These are phyloP conservation scores for Oeneis ivallda DNA, from an alignment of 2,888 invertebrate genomes.

Conservation along the genomic window DNA sequence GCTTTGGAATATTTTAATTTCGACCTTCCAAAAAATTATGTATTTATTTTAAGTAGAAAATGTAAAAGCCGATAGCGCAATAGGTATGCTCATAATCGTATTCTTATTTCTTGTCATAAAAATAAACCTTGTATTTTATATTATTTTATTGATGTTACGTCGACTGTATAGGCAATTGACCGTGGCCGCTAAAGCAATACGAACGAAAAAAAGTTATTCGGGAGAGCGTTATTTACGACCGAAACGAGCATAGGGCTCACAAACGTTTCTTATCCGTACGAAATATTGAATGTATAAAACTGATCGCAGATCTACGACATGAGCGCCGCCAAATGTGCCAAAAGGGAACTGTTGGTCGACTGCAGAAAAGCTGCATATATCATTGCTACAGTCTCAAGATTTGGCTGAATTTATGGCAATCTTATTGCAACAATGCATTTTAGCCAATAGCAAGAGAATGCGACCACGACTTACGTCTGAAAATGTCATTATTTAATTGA, in stretches of 20 bases:
- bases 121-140: constrained; percentile 20
- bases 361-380: too few species aligned
- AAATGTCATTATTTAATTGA: too few species aligned
- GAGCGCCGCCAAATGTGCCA: too few species aligned
- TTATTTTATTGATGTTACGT: constrained; percentile 15
- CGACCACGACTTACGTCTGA: too few species aligned
- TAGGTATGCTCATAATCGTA: not conserved
- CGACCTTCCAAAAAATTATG: not conserved
- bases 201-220: constrained; percentile 21
- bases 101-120: constrained; percentile 18
- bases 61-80: constrained; percentile 7
- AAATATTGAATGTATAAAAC: constrained; percentile 32
- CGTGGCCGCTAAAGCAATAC: constrained; percentile 22
- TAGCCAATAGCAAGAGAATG: too few species aligned
- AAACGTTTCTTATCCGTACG: constrained; percentile 32
- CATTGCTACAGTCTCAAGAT: too few species aligned
- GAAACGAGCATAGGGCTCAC: constrained; percentile 17
- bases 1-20: not conserved
- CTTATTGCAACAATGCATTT: too few species aligned
- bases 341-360: too few species aligned
- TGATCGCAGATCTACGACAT: not conserved
- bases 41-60: not conserved
- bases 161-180: constrained; percentile 19
- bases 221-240: constrained; percentile 30
- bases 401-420: too few species aligned